These are phyloP conservation scores for Drosophila kurseongensis DNA, from an alignment of 1,140 invertebrate species.

Conservation along the genomic window DNA sequence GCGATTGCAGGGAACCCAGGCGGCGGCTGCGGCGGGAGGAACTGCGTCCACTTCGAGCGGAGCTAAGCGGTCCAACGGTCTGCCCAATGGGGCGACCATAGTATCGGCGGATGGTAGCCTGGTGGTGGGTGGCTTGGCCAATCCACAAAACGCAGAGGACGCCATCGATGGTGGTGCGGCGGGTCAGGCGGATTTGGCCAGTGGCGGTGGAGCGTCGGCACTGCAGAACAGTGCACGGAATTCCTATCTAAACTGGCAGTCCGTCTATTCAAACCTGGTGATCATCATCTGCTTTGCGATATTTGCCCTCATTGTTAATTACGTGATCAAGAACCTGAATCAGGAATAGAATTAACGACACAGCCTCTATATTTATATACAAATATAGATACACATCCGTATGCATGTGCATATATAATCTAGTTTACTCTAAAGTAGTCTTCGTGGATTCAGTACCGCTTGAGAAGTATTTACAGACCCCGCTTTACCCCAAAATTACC, in stretches of 20 bases:
- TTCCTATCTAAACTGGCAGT: constrained; percentile 82
- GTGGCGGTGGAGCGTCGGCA: constrained; percentile 40
- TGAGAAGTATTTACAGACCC: constrained; percentile 64
- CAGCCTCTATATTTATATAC: constrained; percentile 69
- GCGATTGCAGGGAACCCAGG: constrained; percentile 57
- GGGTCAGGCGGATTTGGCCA: constrained; percentile 33
- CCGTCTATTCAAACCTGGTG: constrained; percentile 81
- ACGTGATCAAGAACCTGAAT: constrained; percentile 84
- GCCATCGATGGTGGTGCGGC: constrained; percentile 43
- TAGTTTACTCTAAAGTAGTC: constrained; percentile 71
- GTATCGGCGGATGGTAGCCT: constrained; percentile 7
- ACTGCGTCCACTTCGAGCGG: constrained; percentile 29
- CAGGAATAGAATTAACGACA: constrained; percentile 79
- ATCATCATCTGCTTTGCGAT: constrained; percentile 84
- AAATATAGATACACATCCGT: constrained; percentile 42
- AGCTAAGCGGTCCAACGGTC: constrained; percentile 47
- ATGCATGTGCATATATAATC: constrained; percentile 63
- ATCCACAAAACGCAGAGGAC: constrained; percentile 37
- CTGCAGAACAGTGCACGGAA: constrained; percentile 64
- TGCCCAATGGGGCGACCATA: constrained; percentile 33
- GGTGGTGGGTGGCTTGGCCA: constrained; percentile 10
- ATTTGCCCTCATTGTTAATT: constrained; percentile 84
- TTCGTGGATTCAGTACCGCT: constrained; percentile 50
- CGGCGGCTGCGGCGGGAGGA: constrained; percentile 9
- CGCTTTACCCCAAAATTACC: constrained; percentile 35